phyloP scores from a whole-genome alignment of 1,140 invertebrate species.

The Drosophila biarmipes region DNA sequence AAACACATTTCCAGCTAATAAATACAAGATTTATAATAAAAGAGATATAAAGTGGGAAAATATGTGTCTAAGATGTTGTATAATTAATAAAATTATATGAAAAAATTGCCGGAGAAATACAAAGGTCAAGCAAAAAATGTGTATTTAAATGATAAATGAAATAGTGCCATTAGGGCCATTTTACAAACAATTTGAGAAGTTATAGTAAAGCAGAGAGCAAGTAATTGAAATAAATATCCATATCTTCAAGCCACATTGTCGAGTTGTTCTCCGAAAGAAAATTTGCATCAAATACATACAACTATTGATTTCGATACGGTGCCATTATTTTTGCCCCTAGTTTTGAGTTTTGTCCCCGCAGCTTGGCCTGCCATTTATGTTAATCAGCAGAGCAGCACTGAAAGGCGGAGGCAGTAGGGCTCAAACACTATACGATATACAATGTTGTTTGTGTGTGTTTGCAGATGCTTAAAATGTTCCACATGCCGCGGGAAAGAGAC shows the following conservation, averaged over 20 bases:
- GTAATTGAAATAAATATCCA: too few relatives aligned
- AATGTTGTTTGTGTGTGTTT: constrained; percentile 26
- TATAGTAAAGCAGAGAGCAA: too few relatives aligned
- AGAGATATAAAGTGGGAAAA: neutral
- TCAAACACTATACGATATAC: constrained; percentile 9
- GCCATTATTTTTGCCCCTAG: neutral
- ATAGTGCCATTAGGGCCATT: too few relatives aligned
- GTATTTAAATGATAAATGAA: too few relatives aligned
- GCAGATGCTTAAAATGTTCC: constrained; percentile 48
- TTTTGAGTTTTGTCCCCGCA: constrained; percentile 4
- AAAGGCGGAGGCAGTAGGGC: neutral
- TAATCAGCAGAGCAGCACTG: constrained; percentile 36
- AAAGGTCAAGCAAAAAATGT: too few relatives aligned
- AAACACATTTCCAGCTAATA: neutral
- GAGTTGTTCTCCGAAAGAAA: too few relatives aligned
- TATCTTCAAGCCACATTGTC: too few relatives aligned
- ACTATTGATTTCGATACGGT: neutral
- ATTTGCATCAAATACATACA: too few relatives aligned
- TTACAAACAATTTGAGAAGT: too few relatives aligned
- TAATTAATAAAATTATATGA: too few relatives aligned
- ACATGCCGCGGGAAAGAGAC: constrained; percentile 18
- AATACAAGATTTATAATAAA: neutral
- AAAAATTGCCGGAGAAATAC: too few relatives aligned
- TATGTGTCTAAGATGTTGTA: neutral
- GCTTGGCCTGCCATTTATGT: constrained; percentile 48